Evolutionary conservation across 2,113 vertebrate species (phyloP), one percentile per base, ranked within the genome.

Genomic region (Dipodomys spectabilis): DNA sequence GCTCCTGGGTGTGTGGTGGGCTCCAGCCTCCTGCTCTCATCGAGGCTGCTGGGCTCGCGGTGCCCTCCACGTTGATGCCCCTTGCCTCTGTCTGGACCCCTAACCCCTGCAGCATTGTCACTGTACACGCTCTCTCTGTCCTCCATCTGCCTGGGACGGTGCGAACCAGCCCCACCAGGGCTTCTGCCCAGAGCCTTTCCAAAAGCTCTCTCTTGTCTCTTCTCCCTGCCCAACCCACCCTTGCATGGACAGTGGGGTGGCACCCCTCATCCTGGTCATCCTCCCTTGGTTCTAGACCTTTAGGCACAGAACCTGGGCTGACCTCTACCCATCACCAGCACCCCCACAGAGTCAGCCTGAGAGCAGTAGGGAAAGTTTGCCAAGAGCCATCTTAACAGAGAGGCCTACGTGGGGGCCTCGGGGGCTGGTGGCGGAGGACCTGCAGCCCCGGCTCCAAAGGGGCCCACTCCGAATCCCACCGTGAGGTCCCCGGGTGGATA

Each of bases 371-470:
- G 69, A 30, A 11, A 23, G 84, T 19, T 64, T 19, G 5, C 19
- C 11, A 12, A 25, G 28, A 25, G 16, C 9, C 25, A 45, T 18
- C 18, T 16, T n/a, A 19, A 28, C 6, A 0, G 1, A 93, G 82
- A 81, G 60, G 23, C 19, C 72, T 20, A 8, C 1, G 39, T 39
- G 3, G 39, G 39, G 39, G 39, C 39, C 79, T 85, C 67, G 67
- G 12, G n/a, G 1, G 0, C 23, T 0, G 0, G 39, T 4, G 6
- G 2, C 28, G 20, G 72, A 75, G 39, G 0, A 4, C 6, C 22
- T 9, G 60, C 74, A 68, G 62, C 78, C 69, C 53, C 49, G 62
- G 90, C 45, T 68, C 86, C 53, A 15, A 69, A 80, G 1, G 16
- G 64, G 13, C 73, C 74, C 93, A 45, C 39, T 84, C 45, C 28